Percentiles rank a stretch among this genome's conserved stretches.
These are phyloP conservation scores for Chlorops oryzae DNA, from an alignment of 1,140 invertebrate genomes.

Conservation along the genomic window DNA sequence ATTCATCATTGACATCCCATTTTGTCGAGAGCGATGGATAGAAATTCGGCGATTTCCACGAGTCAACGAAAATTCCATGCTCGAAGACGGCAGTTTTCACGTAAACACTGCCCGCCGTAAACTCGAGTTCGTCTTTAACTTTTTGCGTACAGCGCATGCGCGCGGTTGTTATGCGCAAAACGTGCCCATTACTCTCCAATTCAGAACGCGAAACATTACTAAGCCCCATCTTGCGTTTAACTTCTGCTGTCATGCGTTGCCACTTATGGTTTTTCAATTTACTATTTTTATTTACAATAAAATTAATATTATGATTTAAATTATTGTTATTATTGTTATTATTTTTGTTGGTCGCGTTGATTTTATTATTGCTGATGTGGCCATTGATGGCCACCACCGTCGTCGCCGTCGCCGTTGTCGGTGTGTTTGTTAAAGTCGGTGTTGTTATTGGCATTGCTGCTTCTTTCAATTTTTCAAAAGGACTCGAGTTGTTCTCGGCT, in stretches of 20 bases:
- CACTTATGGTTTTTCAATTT: slow-evolving; percentile 14
- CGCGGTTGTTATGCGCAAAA: slow-evolving; percentile 34
- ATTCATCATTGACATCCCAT: slow-evolving; percentile 51
- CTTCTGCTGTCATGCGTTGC: slow-evolving; percentile 34
- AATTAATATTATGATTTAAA: too few species aligned
- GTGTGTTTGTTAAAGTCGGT: not conserved
- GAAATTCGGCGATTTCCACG: slow-evolving; percentile 70
- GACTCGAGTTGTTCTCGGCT: too few species aligned
- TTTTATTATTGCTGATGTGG: not conserved
- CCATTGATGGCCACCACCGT: not conserved
- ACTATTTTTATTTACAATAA: too few species aligned
- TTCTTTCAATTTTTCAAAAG: too few species aligned
- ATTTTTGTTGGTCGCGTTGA: not conserved
- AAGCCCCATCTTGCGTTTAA: slow-evolving; percentile 41
- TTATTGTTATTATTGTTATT: too few species aligned
- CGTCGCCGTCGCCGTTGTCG: not conserved
- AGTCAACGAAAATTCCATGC: slow-evolving; percentile 60
- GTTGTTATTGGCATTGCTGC: not conserved
- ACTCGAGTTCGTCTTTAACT: slow-evolving; percentile 44
- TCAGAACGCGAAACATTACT: slow-evolving; percentile 24
- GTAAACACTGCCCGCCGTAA: slow-evolving; percentile 52
- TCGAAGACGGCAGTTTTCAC: slow-evolving; percentile 69
- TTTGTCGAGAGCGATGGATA: slow-evolving; percentile 60
- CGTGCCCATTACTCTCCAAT: slow-evolving; percentile 10
- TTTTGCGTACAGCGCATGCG: slow-evolving; percentile 45